Percentiles rank a stretch among this genome's conserved stretches.
These are phyloP conservation scores for Drosophila parvula DNA, from an alignment of 1,140 invertebrate genomes.

Conservation along the genomic window DNA sequence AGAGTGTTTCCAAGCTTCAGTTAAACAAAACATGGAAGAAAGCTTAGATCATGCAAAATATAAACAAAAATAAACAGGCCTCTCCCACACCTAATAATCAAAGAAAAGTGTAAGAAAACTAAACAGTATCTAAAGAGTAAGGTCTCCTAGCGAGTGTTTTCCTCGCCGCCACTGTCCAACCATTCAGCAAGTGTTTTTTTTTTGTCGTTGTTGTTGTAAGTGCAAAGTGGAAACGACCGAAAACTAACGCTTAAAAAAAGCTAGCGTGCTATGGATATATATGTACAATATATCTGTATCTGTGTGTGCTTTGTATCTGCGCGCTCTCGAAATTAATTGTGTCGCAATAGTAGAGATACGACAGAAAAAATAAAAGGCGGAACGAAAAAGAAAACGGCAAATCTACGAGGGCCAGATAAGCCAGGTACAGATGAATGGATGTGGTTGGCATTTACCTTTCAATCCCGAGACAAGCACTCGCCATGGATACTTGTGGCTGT, in stretches of 20 bases:
- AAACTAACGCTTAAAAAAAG: conserved; percentile 47
- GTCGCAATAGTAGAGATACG: conserved; percentile 56
- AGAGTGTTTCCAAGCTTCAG: background rate
- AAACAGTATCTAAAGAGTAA: background rate
- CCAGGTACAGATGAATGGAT: background rate
- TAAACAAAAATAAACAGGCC: background rate
- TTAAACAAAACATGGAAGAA: background rate
- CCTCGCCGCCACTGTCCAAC: conserved; percentile 34
- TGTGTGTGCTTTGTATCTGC: conserved; percentile 36
- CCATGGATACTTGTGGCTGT: conserved; percentile 93
- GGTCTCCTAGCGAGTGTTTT: conserved; percentile 1
- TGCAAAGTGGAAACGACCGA: conserved; percentile 49
- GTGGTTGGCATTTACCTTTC: conserved; percentile 86
- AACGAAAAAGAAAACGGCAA: conserved; percentile 27
- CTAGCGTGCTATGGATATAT: conserved; percentile 37
- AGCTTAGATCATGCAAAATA: background rate
- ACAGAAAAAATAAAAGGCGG: conserved; percentile 16
- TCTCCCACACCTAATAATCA: background rate
- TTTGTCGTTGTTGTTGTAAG: conserved; percentile 9
- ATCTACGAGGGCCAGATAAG: conserved; percentile 20
- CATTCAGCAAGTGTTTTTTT: conserved; percentile 63
- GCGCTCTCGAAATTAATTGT: conserved; percentile 71
- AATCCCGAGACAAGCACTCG: conserved; percentile 92
- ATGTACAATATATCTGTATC: conserved; percentile 37
- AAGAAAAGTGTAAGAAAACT: background rate